Conservation (phyloP, 2,888 invertebrate species). For the Iselma pallidipennis region DNA sequence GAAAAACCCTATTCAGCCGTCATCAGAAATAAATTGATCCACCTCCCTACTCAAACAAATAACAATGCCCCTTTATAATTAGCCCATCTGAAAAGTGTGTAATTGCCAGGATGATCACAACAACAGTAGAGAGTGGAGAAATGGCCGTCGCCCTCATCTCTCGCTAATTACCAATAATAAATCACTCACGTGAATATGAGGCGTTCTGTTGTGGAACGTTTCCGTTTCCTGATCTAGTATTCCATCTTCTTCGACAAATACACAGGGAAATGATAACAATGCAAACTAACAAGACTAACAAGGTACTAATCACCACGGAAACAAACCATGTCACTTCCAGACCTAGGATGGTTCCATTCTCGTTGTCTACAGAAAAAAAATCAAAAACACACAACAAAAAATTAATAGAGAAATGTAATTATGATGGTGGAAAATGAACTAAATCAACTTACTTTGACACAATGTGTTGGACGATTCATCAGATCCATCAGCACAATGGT, state of each 20-base stretch:
- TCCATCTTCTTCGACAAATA: slow-evolving; percentile 70
- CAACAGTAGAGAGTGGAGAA: not conserved
- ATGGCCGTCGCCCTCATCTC: not conserved
- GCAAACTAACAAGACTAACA: slow-evolving; percentile 70
- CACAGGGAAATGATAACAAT: slow-evolving; percentile 74
- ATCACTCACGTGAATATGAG: slow-evolving; percentile 56
- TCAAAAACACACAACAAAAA: slow-evolving; percentile 2
- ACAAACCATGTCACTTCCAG: slow-evolving; percentile 78
- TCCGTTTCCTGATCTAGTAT: slow-evolving; percentile 53
- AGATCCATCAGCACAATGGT: slow-evolving; percentile 92
- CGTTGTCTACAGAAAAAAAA: slow-evolving; percentile 58
- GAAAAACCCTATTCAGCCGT: not conserved
- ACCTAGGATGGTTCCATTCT: slow-evolving; percentile 68
- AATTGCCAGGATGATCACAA: not conserved
- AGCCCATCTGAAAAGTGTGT: not conserved
- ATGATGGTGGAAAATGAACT: not conserved
- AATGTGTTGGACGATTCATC: slow-evolving; percentile 85
- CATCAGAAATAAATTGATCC: not conserved
- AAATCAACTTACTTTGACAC: slow-evolving; percentile 76
- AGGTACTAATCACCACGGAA: slow-evolving; percentile 69
- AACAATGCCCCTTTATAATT: not conserved
- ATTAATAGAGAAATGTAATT: not conserved
- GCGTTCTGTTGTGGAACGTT: slow-evolving; percentile 59
- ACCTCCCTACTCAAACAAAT: not conserved
- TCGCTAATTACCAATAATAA: slow-evolving; percentile 12